Evolutionary conservation across 64 coral and sea anemone genomes (phyloP).

Genomic region (Cladopsammia gracilis): DNA sequence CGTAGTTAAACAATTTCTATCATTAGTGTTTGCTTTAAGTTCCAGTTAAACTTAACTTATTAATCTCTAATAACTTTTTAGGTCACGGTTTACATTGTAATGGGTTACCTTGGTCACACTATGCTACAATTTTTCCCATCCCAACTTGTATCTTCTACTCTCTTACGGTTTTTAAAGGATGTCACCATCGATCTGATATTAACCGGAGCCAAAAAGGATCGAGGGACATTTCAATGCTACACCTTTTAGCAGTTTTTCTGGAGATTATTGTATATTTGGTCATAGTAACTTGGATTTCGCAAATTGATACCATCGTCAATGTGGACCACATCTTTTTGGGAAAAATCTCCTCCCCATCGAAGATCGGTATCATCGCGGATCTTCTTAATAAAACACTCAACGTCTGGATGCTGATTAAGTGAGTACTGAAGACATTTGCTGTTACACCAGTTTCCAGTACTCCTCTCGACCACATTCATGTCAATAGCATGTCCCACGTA

Average conservation of each 20-base stretch:
- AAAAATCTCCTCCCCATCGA: slow-evolving; percentile 60
- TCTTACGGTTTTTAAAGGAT: no score
- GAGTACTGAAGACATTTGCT: slow-evolving; percentile 13
- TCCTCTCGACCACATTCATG: slow-evolving; percentile 3
- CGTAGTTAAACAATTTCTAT: no score
- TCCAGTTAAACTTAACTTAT: no score
- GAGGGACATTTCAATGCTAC: no score
- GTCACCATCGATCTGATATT: no score
- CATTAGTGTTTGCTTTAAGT: no score
- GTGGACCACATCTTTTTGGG: slow-evolving; percentile 12
- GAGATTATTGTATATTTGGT: background rate
- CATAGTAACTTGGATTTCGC: background rate
- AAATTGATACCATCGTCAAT: slow-evolving; percentile 36
- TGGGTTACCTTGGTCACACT: no score
- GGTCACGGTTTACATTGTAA: no score
- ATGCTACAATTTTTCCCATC: no score
- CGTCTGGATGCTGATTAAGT: background rate
- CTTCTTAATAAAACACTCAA: slow-evolving; percentile 34
- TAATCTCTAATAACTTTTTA: no score
- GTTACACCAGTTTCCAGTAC: slow-evolving; percentile 2
- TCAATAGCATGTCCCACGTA: slow-evolving; percentile 55
- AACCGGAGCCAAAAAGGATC: no score
- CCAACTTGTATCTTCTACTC: no score
- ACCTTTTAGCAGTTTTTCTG: slow-evolving; percentile 26
- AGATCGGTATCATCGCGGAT: slow-evolving; percentile 2